These are phyloP conservation scores for Chaetops frenatus DNA, from an alignment of 2,113 vertebrate species.

Conservation along the genomic window DNA sequence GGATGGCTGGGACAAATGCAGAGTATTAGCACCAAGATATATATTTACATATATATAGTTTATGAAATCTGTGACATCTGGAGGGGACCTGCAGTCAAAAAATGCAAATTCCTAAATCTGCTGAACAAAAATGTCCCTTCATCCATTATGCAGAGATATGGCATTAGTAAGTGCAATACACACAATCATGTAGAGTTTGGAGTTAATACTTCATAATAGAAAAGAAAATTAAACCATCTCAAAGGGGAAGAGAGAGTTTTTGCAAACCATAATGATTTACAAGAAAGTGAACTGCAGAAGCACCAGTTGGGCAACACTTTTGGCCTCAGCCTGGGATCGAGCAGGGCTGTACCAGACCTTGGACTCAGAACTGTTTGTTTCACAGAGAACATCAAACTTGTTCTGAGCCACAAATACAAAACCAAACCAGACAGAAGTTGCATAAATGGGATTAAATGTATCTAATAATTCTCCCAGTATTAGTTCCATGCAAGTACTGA, in stretches of 20 bases:
- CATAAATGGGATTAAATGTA: not conserved
- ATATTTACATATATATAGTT: fast-evolving
- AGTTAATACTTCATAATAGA: not conserved
- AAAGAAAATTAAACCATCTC: not conserved
- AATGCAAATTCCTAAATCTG: not conserved
- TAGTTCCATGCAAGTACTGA: not conserved
- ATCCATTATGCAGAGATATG: not conserved
- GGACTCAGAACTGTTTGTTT: not conserved
- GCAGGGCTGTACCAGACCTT: not conserved
- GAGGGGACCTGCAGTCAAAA: not conserved
- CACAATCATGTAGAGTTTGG: fast-evolving
- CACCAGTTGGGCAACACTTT: not conserved
- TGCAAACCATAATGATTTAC: not conserved
- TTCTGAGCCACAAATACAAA: not conserved
- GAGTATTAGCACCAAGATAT: not conserved
- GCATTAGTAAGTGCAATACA: not conserved
- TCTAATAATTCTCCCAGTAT: not conserved
- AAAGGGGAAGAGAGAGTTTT: not conserved
- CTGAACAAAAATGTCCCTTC: not conserved
- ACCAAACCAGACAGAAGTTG: not conserved
- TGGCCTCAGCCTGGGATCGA: fast-evolving
- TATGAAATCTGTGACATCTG: not conserved
- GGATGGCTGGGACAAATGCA: not conserved
- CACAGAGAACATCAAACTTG: not conserved
- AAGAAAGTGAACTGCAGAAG: not conserved